Base-by-base conservation (phyloP, 2,888 invertebrate genomes). In the Spilarctia lutea region DNA sequence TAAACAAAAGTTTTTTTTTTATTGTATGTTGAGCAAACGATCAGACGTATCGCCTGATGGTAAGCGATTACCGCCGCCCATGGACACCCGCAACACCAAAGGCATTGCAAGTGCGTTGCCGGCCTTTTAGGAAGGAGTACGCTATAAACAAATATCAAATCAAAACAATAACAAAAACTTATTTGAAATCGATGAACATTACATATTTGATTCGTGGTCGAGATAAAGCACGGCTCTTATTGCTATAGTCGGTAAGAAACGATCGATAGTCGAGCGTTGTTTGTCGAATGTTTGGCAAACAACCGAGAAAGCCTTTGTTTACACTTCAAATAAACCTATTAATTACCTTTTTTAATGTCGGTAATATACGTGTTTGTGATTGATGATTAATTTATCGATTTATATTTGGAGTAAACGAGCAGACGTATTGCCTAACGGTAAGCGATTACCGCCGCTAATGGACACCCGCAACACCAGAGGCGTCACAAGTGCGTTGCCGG, bases 221-320 rank as follows among this genome's bases (percentile, higher is more conserved):
- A 63, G 30, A 63, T 27, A 63, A 30, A 0, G 27, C 18, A 63
- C 63, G 30, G 63, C 56, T 1, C 30, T 63, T 63, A 63, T 30
- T 16, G 18, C 30, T 13, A 6, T 13, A 63, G 63, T 30, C 63
- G 73, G 63, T 73, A 68, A 73, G 68, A 68, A 70, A 35, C 56
- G 30, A 73, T 56, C 71, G 65, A 60, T 68, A 73, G n/a, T 3
- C 33, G 27, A 27, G 33, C 66, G 8, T 18, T 30, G 45, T 48
- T 52, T 20, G 7, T 30, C 48, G 30, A 33, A 68, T 68, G 60
- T 68, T 68, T 73, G 73, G 45, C 35, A 52, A 45, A 63, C 69
- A 65, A 65, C 30, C n/a, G 30, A 52, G 30, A 63, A 63, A 13
- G 42, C 42, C 42, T 71, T 71, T 63, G 60, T 30, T 42, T 30